phyloP scores from a whole-genome alignment of 2,888 invertebrate species.

The Bellardia pandia region DNA sequence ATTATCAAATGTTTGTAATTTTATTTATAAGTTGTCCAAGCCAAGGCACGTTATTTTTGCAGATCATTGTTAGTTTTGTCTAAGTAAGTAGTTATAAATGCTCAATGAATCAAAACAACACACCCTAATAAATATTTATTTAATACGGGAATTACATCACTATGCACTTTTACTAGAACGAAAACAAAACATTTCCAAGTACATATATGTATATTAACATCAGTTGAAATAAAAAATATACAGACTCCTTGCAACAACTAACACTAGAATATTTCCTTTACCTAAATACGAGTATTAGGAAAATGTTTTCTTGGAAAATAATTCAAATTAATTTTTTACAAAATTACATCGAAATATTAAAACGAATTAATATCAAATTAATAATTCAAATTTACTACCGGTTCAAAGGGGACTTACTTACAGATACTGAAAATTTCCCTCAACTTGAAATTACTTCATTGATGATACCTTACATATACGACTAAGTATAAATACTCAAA shows the following conservation, averaged over 20 bases:
- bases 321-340: neutral
- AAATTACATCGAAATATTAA: neutral
- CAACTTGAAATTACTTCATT: neutral
- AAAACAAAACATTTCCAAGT: no score
- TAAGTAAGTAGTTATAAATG: neutral
- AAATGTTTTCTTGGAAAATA: neutral
- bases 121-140: no score
- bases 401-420: constrained; percentile 56
- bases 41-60: neutral
- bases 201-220: no score
- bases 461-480: neutral
- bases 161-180: no score
- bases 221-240: no score
- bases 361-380: constrained; percentile 22
- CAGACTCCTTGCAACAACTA: no score
- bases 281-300: no score
- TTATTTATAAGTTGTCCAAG: neutral
- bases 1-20: neutral
- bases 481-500: no score
- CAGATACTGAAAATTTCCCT: neutral
- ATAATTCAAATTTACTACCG: constrained; percentile 40
- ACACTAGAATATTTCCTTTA: no score
- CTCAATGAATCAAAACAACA: no score
- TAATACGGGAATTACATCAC: no score
- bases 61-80: neutral